Conservation (phyloP, 2,113 vertebrate genomes). For the Nycticryphes semicollaris region DNA sequence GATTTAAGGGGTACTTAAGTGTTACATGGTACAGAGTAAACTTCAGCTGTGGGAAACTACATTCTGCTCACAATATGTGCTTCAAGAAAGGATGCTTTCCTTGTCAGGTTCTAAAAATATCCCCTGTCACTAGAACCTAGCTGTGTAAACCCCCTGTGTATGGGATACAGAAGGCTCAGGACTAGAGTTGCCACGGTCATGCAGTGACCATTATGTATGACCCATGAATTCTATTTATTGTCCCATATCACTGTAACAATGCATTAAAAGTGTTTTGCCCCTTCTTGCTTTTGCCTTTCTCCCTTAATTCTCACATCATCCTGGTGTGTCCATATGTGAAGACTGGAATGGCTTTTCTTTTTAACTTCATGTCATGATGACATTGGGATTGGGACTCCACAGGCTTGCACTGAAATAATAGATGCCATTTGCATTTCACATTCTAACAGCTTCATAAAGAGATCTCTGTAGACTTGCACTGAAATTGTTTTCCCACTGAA, state of each 20-base stretch:
- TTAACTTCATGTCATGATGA: conserved; percentile 41
- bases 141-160: background rate
- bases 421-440: conserved; percentile 59
- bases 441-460: conserved; percentile 64
- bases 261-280: background rate
- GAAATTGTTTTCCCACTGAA: conserved; percentile 65
- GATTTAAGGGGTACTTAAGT: background rate
- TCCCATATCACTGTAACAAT: background rate
- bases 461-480: conserved; percentile 55
- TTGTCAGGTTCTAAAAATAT: background rate
- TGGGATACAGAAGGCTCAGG: background rate
- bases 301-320: background rate
- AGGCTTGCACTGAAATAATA: conserved; percentile 51
- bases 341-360: conserved; percentile 13
- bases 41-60: background rate
- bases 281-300: background rate
- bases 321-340: background rate
- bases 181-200: background rate
- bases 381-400: conserved; percentile 4
- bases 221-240: background rate
- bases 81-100: background rate
- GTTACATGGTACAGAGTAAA: background rate
- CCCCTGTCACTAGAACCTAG: background rate
- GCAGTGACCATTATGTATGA: background rate
- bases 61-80: background rate